A percentile compares a stretch with the other conserved stretches of the same genome.
These are phyloP conservation scores for Chironomus striatipennis DNA, from an alignment of 1,140 invertebrate species.

Conservation along the genomic window DNA sequence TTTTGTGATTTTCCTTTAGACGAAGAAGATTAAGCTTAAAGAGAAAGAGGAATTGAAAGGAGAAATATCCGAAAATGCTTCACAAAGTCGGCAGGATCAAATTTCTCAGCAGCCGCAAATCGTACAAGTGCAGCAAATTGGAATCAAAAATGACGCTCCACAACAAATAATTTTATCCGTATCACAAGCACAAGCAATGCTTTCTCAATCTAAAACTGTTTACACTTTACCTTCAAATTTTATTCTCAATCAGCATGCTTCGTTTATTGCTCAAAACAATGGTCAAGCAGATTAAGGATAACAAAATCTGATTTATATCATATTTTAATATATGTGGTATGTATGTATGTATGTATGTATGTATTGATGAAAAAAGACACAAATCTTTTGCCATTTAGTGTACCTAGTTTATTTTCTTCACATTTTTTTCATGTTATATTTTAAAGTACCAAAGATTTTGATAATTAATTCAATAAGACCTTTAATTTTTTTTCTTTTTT, in stretches of 20 bases:
- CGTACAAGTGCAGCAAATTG: not conserved
- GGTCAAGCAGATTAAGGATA: not conserved
- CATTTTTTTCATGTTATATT: too few species aligned
- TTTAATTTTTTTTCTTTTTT: too few species aligned
- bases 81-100: not conserved
- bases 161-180: slow-evolving; percentile 16
- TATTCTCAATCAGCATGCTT: not conserved
- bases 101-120: not conserved
- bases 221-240: slow-evolving; percentile 7
- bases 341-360: too few species aligned
- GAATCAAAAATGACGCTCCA: not conserved
- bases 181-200: not conserved
- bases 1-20: too few species aligned
- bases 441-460: too few species aligned
- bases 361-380: too few species aligned
- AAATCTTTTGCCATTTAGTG: too few species aligned
- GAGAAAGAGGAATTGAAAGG: not conserved
- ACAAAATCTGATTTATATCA: too few species aligned
- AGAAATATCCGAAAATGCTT: not conserved
- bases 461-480: too few species aligned
- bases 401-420: too few species aligned
- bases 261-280: not conserved
- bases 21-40: not conserved
- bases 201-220: not conserved
- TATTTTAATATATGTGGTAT: too few species aligned